Percentiles rank a stretch among this genome's conserved stretches.
Evolutionary conservation across 2,113 vertebrate species (phyloP).

Genomic region (Butorides virescens): DNA sequence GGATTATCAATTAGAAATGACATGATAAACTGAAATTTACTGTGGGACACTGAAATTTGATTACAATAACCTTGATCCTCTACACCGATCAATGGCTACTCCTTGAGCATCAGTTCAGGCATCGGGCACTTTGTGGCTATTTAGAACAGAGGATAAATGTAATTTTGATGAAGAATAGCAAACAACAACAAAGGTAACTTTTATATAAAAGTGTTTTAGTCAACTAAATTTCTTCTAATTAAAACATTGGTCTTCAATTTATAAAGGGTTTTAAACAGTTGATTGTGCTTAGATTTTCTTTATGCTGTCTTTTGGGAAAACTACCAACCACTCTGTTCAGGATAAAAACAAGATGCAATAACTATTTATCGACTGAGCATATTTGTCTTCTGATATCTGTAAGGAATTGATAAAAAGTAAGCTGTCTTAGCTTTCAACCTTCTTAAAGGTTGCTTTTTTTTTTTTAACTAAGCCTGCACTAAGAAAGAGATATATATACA

Average conservation of each 20-base stretch:
- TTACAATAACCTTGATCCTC: background rate
- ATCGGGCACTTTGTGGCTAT: background rate
- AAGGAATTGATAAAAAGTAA: background rate
- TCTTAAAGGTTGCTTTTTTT: background rate
- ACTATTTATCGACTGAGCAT: background rate
- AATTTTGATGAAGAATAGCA: background rate
- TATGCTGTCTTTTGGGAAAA: background rate
- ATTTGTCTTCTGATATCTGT: background rate
- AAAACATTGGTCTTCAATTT: background rate
- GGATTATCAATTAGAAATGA: background rate
- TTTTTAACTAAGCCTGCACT: background rate
- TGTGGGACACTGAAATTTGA: background rate
- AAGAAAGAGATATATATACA: background rate
- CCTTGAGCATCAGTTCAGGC: background rate
- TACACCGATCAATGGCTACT: background rate
- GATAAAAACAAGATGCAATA: background rate
- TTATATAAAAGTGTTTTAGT: background rate
- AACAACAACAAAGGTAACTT: background rate
- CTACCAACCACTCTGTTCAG: background rate
- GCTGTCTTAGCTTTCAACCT: background rate
- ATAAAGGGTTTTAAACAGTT: background rate
- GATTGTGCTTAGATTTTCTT: background rate
- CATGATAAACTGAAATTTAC: background rate
- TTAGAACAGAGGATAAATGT: background rate
- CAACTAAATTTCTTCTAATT: background rate